phyloP scores from a whole-genome alignment of 2,113 vertebrate species.

The Chionodraco myersi region DNA sequence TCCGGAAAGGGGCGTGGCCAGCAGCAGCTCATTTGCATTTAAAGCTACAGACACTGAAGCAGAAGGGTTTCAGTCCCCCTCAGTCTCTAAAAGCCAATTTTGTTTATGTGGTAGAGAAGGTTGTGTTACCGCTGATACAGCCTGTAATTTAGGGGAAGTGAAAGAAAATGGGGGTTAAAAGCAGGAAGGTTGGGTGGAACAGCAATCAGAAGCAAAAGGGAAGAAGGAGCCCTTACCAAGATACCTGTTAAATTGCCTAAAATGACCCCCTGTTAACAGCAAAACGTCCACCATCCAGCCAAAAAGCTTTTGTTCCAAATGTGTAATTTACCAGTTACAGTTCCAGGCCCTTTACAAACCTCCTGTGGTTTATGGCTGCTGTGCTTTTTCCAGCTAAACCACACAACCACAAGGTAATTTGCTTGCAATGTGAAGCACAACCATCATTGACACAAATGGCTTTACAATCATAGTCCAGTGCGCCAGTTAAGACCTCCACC shows the following conservation, averaged over 20 bases:
- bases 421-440: constrained; percentile 16
- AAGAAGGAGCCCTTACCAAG: constrained; percentile 19
- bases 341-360: constrained; percentile 43
- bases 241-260: constrained; percentile 64
- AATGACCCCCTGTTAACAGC: constrained; percentile 60
- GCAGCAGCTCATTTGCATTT: too few species aligned
- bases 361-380: constrained; percentile 47
- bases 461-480: background rate
- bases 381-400: constrained; percentile 16
- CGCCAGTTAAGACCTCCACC: background rate
- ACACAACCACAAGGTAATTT: constrained; percentile 48
- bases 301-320: constrained; percentile 50
- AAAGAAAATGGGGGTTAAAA: background rate
- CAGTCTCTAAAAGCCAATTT: background rate
- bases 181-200: constrained; percentile 3
- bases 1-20: too few species aligned
- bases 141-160: background rate
- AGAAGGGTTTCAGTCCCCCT: too few species aligned
- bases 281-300: constrained; percentile 37
- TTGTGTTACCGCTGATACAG: background rate
- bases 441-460: constrained; percentile 29
- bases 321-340: constrained; percentile 61
- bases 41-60: too few species aligned
- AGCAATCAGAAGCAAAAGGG: constrained; percentile 2
- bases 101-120: background rate